Conservation (phyloP, 2,888 invertebrate species). For the Ectemnius continuus region DNA sequence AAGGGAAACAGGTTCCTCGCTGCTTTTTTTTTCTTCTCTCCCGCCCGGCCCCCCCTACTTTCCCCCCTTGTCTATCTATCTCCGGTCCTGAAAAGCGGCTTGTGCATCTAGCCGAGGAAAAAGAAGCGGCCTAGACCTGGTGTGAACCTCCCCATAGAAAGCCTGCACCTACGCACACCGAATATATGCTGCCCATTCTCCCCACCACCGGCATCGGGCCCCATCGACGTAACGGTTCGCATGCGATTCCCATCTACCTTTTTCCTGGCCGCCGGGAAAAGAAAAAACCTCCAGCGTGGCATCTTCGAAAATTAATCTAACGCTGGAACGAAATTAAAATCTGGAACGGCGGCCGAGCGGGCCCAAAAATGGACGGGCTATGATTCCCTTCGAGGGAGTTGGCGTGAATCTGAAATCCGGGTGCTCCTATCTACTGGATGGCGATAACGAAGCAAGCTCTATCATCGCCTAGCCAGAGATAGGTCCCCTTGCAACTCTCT, state of each 20-base stretch:
- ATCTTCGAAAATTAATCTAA: not conserved
- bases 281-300: not conserved
- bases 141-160: conserved; percentile 28
- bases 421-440: conserved; percentile 43
- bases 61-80: conserved; percentile 2
- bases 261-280: not conserved
- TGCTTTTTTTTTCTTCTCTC: conserved; percentile 12
- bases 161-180: conserved; percentile 19
- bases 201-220: not conserved
- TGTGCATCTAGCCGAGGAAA: conserved; percentile 26
- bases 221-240: conserved; percentile 6
- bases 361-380: too few relatives aligned
- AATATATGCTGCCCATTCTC: conserved; percentile 2
- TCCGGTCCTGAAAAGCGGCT: conserved; percentile 32
- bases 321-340: too few relatives aligned
- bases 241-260: conserved; percentile 6
- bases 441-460: conserved; percentile 57
- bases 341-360: too few relatives aligned
- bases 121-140: conserved; percentile 23
- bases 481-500: conserved; percentile 62
- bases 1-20: conserved; percentile 62
- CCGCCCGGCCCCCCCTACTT: not conserved
- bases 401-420: conserved; percentile 53
- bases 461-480: conserved; percentile 50
- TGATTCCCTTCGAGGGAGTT: conserved; percentile 29